Base-by-base conservation (phyloP, 2,888 invertebrate genomes). In the Anthophora plumipes region DNA sequence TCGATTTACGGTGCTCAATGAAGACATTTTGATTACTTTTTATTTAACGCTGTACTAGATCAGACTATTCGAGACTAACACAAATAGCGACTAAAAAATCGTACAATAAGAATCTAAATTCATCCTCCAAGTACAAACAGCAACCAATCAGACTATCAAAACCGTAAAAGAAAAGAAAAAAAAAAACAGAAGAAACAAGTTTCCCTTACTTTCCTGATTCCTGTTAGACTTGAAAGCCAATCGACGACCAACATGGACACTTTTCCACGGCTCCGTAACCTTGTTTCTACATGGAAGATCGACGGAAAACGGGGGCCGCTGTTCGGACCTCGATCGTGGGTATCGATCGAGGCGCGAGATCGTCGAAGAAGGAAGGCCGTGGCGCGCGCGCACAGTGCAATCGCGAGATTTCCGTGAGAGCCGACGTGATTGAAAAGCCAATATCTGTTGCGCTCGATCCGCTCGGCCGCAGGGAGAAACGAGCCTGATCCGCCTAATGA, bases 371-470 rank as follows among this genome's bases (percentile, higher is more conserved):
- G 81, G 80, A 82, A 88, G 85, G 69, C 66, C 54, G 79, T 60
- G 77, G 69, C 67, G 64, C 83, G 64, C 70, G 61, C 67, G 64
- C 83, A 61, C 70, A 59, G 50, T 60, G 77, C 76, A 79, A 69
- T 77, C 86, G 83, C 79, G 71, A 91, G 90, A 91, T 90, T 91
- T 91, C 90, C 90, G 89, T 89, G 89, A 87, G 90, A 91, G 88
- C 82, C 87, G 85, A 91, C 91, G 91, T 91, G 91, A 91, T 91
- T 90, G 90, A 91, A 90, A 91, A 91, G 89, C 85, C 88, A 91
- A 91, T 91, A 82, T 84, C 86, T 52, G 77, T 77, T 77, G 77
- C 61, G 77, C 72, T 79, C 77, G 81, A 67, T 70, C 85, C 85
- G 80, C 66, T 46, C 80, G 77, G 77, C 61, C 78, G 85, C 85